These are phyloP conservation scores for Pseudococcus jackbeardsleyi DNA, from an alignment of 2,888 invertebrate genomes.

Conservation along the genomic window DNA sequence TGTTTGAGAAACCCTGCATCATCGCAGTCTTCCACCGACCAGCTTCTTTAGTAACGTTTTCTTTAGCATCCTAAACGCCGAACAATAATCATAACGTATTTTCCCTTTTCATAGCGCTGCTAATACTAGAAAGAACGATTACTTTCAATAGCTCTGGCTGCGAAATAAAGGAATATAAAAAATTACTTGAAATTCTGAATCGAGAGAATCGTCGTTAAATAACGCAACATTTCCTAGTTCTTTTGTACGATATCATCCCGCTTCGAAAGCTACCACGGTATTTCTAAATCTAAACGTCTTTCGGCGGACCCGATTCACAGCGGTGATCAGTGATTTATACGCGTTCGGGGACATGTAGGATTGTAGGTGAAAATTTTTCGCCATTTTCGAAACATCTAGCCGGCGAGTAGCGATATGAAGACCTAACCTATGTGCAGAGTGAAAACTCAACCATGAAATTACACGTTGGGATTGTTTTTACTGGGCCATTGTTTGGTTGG, in stretches of 20 bases:
- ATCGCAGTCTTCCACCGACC: conserved; percentile 35
- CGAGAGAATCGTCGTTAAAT: conserved; percentile 41
- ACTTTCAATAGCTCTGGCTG: not conserved
- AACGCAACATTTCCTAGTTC: conserved; percentile 43
- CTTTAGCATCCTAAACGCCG: conserved; percentile 35
- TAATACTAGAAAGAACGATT: conserved; percentile 39
- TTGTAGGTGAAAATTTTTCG: conserved; percentile 20
- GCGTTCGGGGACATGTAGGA: not conserved
- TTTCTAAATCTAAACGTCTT: not conserved
- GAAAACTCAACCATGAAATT: conserved; percentile 45
- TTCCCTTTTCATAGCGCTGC: conserved; percentile 1
- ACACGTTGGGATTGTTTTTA: conserved; percentile 50
- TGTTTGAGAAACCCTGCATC: conserved; percentile 30
- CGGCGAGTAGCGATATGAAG: not conserved
- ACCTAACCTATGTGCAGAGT: not conserved
- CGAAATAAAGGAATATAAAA: conserved; percentile 24
- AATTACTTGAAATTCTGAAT: conserved; percentile 38
- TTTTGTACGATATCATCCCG: conserved; percentile 11
- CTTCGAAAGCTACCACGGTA: not conserved
- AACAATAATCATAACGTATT: conserved; percentile 48
- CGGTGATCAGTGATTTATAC: conserved; percentile 3
- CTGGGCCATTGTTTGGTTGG: conserved; percentile 43
- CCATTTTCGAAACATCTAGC: not conserved
- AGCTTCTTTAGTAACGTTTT: conserved; percentile 46
- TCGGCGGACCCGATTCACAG: not conserved